Base-by-base conservation (phyloP, 2,113 vertebrate species). In the Myiozetetes cayanensis region DNA sequence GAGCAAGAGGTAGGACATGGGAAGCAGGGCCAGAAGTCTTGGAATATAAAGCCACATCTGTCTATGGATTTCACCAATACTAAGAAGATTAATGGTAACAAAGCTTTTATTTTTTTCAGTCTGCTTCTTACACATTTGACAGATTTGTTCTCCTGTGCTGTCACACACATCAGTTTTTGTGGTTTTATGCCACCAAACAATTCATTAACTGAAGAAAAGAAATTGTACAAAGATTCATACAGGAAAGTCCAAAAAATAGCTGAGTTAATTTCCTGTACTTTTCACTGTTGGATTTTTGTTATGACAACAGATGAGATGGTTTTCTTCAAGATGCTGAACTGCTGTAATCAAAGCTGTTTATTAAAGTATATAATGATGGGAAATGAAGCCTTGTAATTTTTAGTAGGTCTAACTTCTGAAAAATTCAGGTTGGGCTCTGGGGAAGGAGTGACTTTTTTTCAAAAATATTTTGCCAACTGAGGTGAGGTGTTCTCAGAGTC, bases 341-440 rank as follows among this genome's bases (percentile, higher is more conserved):
- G 6, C 55, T 66, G 62, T 58, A 88, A 82, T 74, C 46, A 55
- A 90, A 83, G 86, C 28, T 27, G 33, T 43, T 90, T 73, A 59
- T 53, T 49, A 58, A 79, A 88, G 41, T 41, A 85, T 21, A 33
- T 49, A 9, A 46, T 17, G 15, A 30, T 13, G 2, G n/a, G 53
- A 94, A 83, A 88, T 14, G 2, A 91, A 92, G 14, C 39, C 31
- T 52, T 61, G 10, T 27, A 35, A 72, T 30, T 73, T 65, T 63
- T 17, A 46, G 31, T 15, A 66, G 22, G 31, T 76, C 23, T 47
- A 77, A 30, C 12, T 37, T 24, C 56, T 16, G 14, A 67, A 68
- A 66, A 21, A 14, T 33, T 61, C 0, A 1, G 10, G 22, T 6
- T 6, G 6, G 20, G 6, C 9, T 55, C 10, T 8, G 6, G 4